Conservation (phyloP, 2,888 invertebrate species). For the Microctonus brassicae region DNA sequence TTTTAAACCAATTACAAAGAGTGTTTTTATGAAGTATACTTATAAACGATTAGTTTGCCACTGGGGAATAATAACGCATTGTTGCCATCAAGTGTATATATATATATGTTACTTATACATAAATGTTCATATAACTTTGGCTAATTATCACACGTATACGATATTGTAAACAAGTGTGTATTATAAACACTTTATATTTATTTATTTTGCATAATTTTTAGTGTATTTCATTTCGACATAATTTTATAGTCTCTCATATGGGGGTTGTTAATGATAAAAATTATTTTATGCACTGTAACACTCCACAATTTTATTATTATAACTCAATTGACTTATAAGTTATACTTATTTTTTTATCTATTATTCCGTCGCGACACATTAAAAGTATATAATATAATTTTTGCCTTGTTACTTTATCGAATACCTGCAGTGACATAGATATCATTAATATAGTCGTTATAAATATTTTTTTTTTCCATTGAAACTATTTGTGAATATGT, state of each 20-base stretch:
- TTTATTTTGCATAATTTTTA: neutral
- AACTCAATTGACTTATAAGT: neutral
- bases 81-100: neutral
- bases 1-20: neutral
- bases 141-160: no score
- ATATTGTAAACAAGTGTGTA: neutral
- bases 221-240: constrained; percentile 11
- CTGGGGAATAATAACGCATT: constrained; percentile 17
- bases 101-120: neutral
- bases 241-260: neutral
- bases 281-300: constrained; percentile 41
- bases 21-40: neutral
- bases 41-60: neutral
- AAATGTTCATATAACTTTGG: neutral
- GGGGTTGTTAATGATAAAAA: constrained; percentile 35
- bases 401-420: neutral
- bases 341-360: no score
- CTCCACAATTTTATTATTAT: neutral
- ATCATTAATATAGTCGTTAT: constrained; percentile 16
- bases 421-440: constrained; percentile 22
- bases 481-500: neutral
- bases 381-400: no score
- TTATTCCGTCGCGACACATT: no score
- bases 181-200: constrained; percentile 11
- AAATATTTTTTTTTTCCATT: constrained; percentile 5